These are phyloP conservation scores for Rhabditoides inermis DNA, from an alignment of 2,888 invertebrate genomes.

Conservation along the genomic window DNA sequence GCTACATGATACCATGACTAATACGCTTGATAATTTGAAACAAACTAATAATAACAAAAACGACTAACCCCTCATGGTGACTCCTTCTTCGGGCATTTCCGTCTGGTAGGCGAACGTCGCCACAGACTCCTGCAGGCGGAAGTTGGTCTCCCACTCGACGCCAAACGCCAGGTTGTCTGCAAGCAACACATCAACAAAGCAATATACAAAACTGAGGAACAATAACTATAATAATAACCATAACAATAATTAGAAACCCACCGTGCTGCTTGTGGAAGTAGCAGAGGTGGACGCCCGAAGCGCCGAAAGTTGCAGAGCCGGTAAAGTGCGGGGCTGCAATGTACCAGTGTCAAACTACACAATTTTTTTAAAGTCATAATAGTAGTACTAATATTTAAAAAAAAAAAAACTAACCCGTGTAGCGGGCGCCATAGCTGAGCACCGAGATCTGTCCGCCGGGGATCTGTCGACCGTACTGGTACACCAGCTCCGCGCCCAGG, in stretches of 20 bases:
- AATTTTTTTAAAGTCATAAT: too few relatives aligned
- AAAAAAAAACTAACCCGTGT: too few relatives aligned
- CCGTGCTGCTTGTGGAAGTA: slow-evolving; percentile 85
- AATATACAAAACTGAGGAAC: too few relatives aligned
- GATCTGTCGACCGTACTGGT: slow-evolving; percentile 75
- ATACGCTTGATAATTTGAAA: too few relatives aligned
- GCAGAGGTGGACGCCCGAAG: slow-evolving; percentile 65
- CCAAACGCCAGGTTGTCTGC: slow-evolving; percentile 67
- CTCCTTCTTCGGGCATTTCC: slow-evolving; percentile 86
- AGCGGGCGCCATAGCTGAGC: slow-evolving; percentile 75
- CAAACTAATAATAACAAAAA: too few relatives aligned
- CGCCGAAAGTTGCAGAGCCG: slow-evolving; percentile 33
- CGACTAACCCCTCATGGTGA: slow-evolving; percentile 88
- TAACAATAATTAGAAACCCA: too few relatives aligned
- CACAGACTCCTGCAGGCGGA: slow-evolving; percentile 54
- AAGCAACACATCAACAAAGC: too few relatives aligned
- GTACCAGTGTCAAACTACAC: too few relatives aligned
- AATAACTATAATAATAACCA: too few relatives aligned
- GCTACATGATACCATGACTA: too few relatives aligned
- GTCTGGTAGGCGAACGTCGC: slow-evolving; percentile 85
- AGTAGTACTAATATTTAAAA: too few relatives aligned
- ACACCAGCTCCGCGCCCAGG: slow-evolving; percentile 82
- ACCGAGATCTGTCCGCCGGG: slow-evolving; percentile 79
- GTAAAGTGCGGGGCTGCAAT: slow-evolving; percentile 36
- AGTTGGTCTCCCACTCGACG: slow-evolving; percentile 76